Evolutionary conservation across 1,140 invertebrate species (phyloP).

Genomic region (Zaprionus gabonicus): DNA sequence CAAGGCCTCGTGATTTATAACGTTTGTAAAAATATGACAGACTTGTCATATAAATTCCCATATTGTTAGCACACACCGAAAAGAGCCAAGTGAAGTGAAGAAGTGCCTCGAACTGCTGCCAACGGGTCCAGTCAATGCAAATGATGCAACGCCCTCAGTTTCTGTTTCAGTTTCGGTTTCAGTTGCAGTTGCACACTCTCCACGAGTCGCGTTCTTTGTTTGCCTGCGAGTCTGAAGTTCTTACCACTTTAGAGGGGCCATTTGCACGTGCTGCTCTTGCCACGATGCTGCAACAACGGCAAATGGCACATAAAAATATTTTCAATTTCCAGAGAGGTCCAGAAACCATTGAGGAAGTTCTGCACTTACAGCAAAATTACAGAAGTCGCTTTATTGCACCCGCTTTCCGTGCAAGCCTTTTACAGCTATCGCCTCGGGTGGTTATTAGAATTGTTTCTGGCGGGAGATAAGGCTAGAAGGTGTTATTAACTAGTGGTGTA

Average conservation of each 20-base stretch:
- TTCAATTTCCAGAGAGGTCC: constrained; percentile 43
- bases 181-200: not conserved
- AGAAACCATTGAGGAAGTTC: constrained; percentile 34
- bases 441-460: constrained; percentile 27
- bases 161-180: constrained; percentile 15
- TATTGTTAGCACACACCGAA: constrained; percentile 77
- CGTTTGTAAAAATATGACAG: constrained; percentile 83
- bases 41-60: constrained; percentile 83
- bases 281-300: constrained; percentile 19
- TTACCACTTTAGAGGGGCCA: constrained; percentile 12
- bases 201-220: constrained; percentile 41
- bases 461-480: constrained; percentile 6
- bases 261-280: constrained; percentile 42
- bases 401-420: not conserved
- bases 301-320: constrained; percentile 62
- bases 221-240: constrained; percentile 3
- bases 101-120: constrained; percentile 24
- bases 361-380: constrained; percentile 6
- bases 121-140: constrained; percentile 35
- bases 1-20: constrained; percentile 71
- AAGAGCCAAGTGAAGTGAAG: constrained; percentile 22
- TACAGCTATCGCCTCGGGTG: constrained; percentile 4
- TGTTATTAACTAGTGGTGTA: constrained; percentile 11
- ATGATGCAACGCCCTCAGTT: constrained; percentile 36
- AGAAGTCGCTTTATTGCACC: constrained; percentile 38